Percentiles rank a stretch among this genome's conserved stretches.
These are phyloP conservation scores for Sesamia inferens DNA, from an alignment of 2,888 invertebrate species.

Conservation along the genomic window DNA sequence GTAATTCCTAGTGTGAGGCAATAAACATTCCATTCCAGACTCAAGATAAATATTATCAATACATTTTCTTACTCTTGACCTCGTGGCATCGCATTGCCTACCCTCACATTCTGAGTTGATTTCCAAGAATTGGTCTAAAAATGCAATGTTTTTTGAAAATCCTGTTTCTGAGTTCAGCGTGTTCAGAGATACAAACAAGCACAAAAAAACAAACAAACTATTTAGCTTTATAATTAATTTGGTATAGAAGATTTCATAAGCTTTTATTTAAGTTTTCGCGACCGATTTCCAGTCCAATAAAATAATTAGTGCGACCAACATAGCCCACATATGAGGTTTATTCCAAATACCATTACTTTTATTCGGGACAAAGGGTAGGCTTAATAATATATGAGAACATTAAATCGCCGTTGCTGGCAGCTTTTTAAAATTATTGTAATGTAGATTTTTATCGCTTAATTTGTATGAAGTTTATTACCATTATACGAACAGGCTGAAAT, in stretches of 20 bases:
- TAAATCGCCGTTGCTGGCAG: slow-evolving; percentile 27
- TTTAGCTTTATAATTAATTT: neutral
- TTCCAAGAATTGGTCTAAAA: too few relatives aligned
- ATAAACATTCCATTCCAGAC: too few relatives aligned
- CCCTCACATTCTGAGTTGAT: neutral
- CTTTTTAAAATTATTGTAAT: slow-evolving; percentile 35
- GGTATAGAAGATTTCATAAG: slow-evolving; percentile 31
- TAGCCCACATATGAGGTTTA: slow-evolving; percentile 48
- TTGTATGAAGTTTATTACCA: slow-evolving; percentile 34
- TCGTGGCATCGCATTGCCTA: neutral
- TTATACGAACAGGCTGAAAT: slow-evolving; percentile 18
- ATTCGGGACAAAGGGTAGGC: slow-evolving; percentile 22
- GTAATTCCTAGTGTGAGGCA: too few relatives aligned
- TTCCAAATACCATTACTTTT: slow-evolving; percentile 42
- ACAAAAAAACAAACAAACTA: neutral
- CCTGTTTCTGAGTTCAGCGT: neutral
- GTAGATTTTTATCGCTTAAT: slow-evolving; percentile 48
- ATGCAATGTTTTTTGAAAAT: neutral
- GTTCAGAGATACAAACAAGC: too few relatives aligned
- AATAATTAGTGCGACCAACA: slow-evolving; percentile 57
- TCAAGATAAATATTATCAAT: too few relatives aligned
- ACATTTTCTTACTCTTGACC: neutral
- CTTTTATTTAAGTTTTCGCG: slow-evolving; percentile 18
- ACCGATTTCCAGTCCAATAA: slow-evolving; percentile 59
- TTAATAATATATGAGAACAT: slow-evolving; percentile 47